These are phyloP conservation scores for Eupithecia subumbrata DNA, from an alignment of 2,888 invertebrate species.

Conservation along the genomic window DNA sequence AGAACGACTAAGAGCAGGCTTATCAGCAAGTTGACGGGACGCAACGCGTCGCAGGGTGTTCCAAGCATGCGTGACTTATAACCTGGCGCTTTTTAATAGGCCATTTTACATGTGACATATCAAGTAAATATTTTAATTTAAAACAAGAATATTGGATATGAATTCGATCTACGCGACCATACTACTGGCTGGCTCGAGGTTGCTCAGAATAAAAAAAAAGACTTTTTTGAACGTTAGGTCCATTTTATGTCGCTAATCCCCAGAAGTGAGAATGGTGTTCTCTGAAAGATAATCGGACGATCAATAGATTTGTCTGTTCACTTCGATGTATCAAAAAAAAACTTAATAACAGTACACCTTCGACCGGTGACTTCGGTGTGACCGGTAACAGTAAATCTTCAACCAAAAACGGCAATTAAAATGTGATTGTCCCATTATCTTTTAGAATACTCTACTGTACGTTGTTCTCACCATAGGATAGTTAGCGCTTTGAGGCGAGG, in stretches of 20 bases:
- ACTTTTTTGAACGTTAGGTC: not conserved
- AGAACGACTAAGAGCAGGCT: too few relatives aligned
- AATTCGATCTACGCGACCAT: not conserved
- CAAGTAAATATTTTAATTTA: too few relatives aligned
- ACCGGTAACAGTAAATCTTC: too few relatives aligned
- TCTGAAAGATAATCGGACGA: not conserved
- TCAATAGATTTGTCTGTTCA: not conserved
- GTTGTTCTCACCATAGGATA: conserved; percentile 90
- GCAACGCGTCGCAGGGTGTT: too few relatives aligned
- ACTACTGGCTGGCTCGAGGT: not conserved
- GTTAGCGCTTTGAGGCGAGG: conserved; percentile 90
- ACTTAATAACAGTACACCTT: too few relatives aligned
- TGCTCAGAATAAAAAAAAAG: too few relatives aligned
- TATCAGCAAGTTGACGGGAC: too few relatives aligned
- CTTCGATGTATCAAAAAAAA: not conserved
- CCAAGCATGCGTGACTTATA: too few relatives aligned
- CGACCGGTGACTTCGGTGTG: too few relatives aligned
- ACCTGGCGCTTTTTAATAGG: too few relatives aligned
- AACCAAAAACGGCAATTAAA: not conserved
- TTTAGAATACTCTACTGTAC: not conserved
- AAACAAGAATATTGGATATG: not conserved
- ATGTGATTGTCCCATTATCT: not conserved
- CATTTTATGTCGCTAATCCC: not conserved
- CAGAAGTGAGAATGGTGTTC: not conserved
- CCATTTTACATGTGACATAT: too few relatives aligned